phyloP scores from a whole-genome alignment of 1,140 invertebrate species.

The Drosophila kanapiae region DNA sequence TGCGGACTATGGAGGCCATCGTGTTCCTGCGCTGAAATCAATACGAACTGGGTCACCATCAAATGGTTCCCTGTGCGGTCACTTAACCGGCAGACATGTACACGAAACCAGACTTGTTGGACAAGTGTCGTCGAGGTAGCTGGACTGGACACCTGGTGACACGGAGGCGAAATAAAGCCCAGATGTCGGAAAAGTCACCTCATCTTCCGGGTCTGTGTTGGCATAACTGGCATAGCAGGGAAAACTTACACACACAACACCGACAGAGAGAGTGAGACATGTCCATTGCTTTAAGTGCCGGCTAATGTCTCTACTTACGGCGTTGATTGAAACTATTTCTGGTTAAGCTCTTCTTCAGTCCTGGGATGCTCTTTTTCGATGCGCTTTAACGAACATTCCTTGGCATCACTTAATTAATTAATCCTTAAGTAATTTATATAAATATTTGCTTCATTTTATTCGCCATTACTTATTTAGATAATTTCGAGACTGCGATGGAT shows the following conservation, averaged over 20 bases:
- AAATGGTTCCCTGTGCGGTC: conserved; percentile 35
- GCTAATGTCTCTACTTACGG: conserved; percentile 8
- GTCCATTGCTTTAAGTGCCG: neutral
- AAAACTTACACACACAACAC: neutral
- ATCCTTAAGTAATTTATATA: neutral
- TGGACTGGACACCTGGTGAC: conserved; percentile 13
- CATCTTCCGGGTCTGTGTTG: neutral
- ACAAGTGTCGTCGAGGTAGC: conserved; percentile 7
- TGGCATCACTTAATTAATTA: neutral
- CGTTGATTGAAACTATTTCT: conserved; percentile 1
- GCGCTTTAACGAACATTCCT: no score
- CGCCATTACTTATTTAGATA: neutral
- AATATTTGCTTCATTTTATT: neutral
- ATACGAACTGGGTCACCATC: conserved; percentile 49
- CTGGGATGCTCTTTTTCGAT: no score
- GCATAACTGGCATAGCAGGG: neutral
- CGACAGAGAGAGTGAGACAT: neutral
- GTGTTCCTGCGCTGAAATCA: conserved; percentile 30
- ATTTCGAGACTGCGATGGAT: no score
- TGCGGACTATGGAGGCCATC: neutral
- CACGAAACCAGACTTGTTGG: conserved; percentile 19
- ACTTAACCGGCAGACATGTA: conserved; percentile 33
- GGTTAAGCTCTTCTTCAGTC: neutral
- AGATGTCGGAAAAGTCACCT: conserved; percentile 11
- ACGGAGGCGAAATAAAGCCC: conserved; percentile 6